Percentiles rank a stretch among this genome's conserved stretches.
These are phyloP conservation scores for Oreotrochilus melanogaster DNA, from an alignment of 2,113 vertebrate species.

Conservation along the genomic window DNA sequence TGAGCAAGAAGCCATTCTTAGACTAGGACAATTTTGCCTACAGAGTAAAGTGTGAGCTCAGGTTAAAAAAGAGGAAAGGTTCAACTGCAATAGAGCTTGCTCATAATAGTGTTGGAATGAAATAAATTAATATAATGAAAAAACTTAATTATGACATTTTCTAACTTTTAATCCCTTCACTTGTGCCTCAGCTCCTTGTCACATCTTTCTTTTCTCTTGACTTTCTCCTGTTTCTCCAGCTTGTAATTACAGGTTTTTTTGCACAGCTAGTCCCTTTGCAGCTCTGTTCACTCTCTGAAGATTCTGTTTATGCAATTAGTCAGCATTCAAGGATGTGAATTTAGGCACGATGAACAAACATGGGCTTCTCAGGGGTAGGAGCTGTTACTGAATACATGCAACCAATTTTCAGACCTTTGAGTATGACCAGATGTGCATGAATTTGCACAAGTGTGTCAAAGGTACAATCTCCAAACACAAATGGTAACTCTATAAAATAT, in stretches of 20 bases:
- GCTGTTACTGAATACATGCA: not conserved
- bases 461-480: not conserved
- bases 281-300: not conserved
- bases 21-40: not conserved
- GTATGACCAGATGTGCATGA: not conserved
- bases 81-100: not conserved
- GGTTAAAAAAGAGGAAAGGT: not conserved
- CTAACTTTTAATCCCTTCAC: not conserved
- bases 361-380: not conserved
- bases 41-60: not conserved
- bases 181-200: not conserved
- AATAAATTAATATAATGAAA: not conserved
- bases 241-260: not conserved
- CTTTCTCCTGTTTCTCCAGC: not conserved
- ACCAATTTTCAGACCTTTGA: not conserved
- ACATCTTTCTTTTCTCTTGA: not conserved
- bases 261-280: not conserved
- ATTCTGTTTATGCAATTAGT: not conserved
- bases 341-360: not conserved
- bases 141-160: not conserved
- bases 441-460: not conserved
- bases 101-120: not conserved
- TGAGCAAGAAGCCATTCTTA: not conserved
- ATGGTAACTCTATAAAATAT: not conserved
- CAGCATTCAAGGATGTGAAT: not conserved